phyloP scores from a whole-genome alignment of 2,113 vertebrate genomes.

The Epinephelus lanceolatus region DNA sequence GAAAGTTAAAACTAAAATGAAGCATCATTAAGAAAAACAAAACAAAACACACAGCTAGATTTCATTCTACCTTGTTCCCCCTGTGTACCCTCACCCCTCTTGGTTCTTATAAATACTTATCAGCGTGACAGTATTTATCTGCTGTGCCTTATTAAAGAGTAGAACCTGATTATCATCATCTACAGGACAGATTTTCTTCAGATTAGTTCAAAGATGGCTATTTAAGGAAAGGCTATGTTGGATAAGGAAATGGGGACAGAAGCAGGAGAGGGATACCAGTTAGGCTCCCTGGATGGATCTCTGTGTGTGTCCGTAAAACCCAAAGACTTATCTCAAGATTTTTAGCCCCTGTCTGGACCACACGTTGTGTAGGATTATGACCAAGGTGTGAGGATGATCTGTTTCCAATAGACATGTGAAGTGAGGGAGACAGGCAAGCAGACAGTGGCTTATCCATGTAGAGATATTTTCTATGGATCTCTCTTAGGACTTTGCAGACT shows the following conservation, averaged over 20 bases:
- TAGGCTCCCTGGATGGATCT: slow-evolving; percentile 22
- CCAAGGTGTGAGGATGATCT: slow-evolving; percentile 53
- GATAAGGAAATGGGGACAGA: slow-evolving; percentile 37
- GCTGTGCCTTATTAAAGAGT: slow-evolving; percentile 70
- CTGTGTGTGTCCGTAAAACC: slow-evolving; percentile 39
- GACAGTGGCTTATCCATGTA: slow-evolving; percentile 4
- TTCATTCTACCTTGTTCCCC: neutral
- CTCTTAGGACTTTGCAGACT: neutral
- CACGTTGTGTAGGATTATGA: slow-evolving; percentile 59
- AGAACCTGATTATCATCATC: slow-evolving; percentile 63
- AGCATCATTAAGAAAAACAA: neutral
- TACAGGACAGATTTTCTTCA: slow-evolving; percentile 57
- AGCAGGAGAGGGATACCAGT: slow-evolving; percentile 8
- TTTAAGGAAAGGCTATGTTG: slow-evolving; percentile 33
- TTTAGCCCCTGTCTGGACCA: slow-evolving; percentile 47
- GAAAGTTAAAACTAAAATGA: neutral
- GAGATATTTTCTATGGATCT: neutral
- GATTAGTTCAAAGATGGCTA: slow-evolving; percentile 63
- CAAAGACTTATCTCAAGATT: slow-evolving; percentile 43
- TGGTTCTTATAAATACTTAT: slow-evolving; percentile 49
- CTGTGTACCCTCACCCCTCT: neutral
- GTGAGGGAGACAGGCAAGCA: neutral
- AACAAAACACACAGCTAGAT: neutral
- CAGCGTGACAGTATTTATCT: slow-evolving; percentile 62
- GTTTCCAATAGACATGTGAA: slow-evolving; percentile 29